These are phyloP conservation scores for Kudoa iwatai DNA, from an alignment of 30 jellyfish, hydroid and myxozoan genomes.

Conservation along the genomic window DNA sequence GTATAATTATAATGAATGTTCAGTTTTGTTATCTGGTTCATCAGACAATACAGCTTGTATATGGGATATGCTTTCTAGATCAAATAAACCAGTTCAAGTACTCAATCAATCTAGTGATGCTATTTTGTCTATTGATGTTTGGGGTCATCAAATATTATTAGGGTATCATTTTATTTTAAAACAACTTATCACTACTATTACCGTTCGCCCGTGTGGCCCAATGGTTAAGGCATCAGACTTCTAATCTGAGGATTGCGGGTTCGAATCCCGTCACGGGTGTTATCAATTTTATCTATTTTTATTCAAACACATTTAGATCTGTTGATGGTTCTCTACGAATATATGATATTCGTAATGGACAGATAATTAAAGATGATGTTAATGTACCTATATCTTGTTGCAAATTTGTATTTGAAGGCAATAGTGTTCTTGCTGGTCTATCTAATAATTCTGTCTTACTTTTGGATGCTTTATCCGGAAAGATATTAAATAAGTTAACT, in stretches of 20 bases:
- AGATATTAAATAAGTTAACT: slow-evolving; percentile 17
- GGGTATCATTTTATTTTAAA: too few relatives aligned
- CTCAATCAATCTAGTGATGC: slow-evolving; percentile 63
- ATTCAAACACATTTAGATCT: slow-evolving; percentile 31
- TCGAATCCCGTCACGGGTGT: slow-evolving; percentile 94
- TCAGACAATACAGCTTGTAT: slow-evolving; percentile 50
- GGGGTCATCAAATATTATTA: slow-evolving; percentile 19
- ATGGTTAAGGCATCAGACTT: slow-evolving; percentile 76
- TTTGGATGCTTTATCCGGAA: slow-evolving; percentile 25
- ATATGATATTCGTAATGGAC: slow-evolving; percentile 51
- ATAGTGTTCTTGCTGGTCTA: slow-evolving; percentile 24
- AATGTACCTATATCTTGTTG: slow-evolving; percentile 72
- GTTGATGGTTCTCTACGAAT: slow-evolving; percentile 31
- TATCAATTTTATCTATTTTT: background rate
- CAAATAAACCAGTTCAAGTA: slow-evolving; percentile 28
- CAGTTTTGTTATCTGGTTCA: slow-evolving; percentile 56
- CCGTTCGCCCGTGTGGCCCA: slow-evolving; percentile 39
- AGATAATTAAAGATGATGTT: slow-evolving; percentile 30
- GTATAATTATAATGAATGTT: slow-evolving; percentile 19
- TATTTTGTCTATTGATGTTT: slow-evolving; percentile 12
- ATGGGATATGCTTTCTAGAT: slow-evolving; percentile 58
- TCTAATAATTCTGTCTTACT: slow-evolving; percentile 17
- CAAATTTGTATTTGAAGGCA: slow-evolving; percentile 28
- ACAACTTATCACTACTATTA: too few relatives aligned
- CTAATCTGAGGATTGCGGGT: slow-evolving; percentile 91